Evolutionary conservation across 2,888 invertebrate genomes (phyloP).

Genomic region (Muschampia plurimacula): DNA sequence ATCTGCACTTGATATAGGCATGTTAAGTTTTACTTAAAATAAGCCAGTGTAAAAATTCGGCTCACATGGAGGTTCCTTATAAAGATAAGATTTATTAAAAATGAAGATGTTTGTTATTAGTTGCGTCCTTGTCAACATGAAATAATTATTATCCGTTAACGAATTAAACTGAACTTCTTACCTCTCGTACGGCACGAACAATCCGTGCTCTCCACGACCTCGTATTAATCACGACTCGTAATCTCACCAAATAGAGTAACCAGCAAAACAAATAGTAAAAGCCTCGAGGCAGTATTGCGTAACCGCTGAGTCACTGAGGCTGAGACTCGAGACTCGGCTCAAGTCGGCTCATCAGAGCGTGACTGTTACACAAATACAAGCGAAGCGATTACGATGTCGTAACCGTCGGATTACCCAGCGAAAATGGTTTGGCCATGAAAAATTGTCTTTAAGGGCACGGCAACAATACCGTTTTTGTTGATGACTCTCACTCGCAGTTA

Average conservation of each 20-base stretch:
- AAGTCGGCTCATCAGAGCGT: constrained; percentile 61
- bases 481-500: constrained; percentile 32
- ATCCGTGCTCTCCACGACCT: constrained; percentile 43
- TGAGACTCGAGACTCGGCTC: constrained; percentile 30
- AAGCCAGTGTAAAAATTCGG: not conserved
- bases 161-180: constrained; percentile 19
- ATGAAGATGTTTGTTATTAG: not conserved
- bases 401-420: constrained; percentile 57
- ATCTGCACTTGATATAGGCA: too few relatives aligned
- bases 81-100: not conserved
- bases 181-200: constrained; percentile 15
- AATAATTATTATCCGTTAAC: constrained; percentile 6
- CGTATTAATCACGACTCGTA: constrained; percentile 60
- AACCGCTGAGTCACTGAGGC: constrained; percentile 62
- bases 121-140: not conserved
- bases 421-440: constrained; percentile 72
- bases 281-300: constrained; percentile 59
- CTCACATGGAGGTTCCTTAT: not conserved
- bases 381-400: constrained; percentile 57
- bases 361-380: constrained; percentile 64
- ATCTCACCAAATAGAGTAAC: constrained; percentile 64
- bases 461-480: constrained; percentile 45
- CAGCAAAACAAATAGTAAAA: constrained; percentile 46
- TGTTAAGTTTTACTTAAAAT: too few relatives aligned
- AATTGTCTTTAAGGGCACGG: constrained; percentile 53